phyloP scores from a whole-genome alignment of 2,113 vertebrate species.

The Alectura lathami region DNA sequence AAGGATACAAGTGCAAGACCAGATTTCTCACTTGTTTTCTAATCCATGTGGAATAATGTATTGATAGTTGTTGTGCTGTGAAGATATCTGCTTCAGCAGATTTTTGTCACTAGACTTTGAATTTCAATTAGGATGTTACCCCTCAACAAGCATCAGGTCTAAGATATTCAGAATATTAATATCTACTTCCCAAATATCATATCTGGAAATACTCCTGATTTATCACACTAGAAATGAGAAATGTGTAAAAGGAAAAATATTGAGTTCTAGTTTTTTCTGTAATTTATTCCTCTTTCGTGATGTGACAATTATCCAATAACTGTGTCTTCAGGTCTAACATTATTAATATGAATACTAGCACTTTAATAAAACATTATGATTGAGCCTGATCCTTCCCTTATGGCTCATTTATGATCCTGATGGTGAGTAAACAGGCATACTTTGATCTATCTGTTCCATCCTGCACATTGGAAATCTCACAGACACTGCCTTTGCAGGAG shows the following conservation, averaged over 20 bases:
- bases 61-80: background rate
- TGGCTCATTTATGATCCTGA: background rate
- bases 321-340: background rate
- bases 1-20: background rate
- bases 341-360: background rate
- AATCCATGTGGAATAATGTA: background rate
- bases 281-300: background rate
- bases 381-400: background rate
- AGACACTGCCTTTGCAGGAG: background rate
- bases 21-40: background rate
- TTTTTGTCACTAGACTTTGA: constrained; percentile 22
- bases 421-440: background rate
- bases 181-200: background rate
- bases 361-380: constrained; percentile 9
- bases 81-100: constrained; percentile 20
- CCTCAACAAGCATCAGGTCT: background rate
- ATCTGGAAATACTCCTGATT: background rate
- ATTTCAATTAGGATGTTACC: background rate
- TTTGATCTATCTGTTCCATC: background rate
- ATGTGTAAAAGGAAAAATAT: background rate
- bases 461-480: background rate
- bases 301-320: background rate
- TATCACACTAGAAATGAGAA: background rate
- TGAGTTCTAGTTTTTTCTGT: background rate
- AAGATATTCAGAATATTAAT: constrained; percentile 7